Evolutionary conservation across 2,113 vertebrate species (phyloP).

Genomic region (Cardinalis cardinalis): DNA sequence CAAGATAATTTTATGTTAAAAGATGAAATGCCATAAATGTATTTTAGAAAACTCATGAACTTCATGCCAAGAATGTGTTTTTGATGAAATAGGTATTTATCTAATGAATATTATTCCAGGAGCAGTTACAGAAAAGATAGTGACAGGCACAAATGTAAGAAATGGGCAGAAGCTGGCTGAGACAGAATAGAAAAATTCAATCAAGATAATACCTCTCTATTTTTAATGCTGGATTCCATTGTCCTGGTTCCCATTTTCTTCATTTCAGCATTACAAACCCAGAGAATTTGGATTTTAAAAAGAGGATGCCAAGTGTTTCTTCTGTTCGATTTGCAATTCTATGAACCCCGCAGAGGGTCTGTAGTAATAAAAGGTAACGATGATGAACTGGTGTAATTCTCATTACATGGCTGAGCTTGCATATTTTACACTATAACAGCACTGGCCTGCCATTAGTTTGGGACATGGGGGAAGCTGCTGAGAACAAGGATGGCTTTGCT

Average conservation of each 20-base stretch:
- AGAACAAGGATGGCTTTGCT: background rate
- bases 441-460: background rate
- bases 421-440: background rate
- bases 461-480: background rate
- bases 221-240: background rate
- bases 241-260: background rate
- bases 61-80: background rate
- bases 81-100: background rate
- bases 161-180: background rate
- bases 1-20: background rate
- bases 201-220: background rate
- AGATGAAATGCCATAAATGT: background rate
- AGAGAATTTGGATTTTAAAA: background rate
- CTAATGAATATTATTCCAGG: background rate
- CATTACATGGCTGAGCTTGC: background rate
- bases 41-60: background rate
- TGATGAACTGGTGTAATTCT: constrained; percentile 2
- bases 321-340: constrained; percentile 4
- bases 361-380: constrained; percentile 9
- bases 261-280: background rate
- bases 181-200: constrained; percentile 9
- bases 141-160: background rate
- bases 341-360: background rate
- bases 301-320: background rate
- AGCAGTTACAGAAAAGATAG: background rate